Conservation (phyloP, 2,113 vertebrate genomes). For the Ochotona curzoniae region DNA sequence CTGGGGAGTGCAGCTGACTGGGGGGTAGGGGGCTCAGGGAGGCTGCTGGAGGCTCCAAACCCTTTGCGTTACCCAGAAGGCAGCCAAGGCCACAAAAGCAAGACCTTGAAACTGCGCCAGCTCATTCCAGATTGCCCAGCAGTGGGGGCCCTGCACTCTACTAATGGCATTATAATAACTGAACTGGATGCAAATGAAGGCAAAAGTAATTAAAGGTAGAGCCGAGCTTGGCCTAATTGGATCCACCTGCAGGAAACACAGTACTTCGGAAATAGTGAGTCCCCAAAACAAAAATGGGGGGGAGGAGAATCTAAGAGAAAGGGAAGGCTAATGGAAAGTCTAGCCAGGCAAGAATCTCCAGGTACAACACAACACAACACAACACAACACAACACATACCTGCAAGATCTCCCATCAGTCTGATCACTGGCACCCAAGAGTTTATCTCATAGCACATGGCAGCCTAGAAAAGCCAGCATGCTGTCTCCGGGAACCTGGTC, state of each 20-base stretch:
- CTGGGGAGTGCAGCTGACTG: neutral
- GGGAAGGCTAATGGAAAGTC: neutral
- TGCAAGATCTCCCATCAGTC: neutral
- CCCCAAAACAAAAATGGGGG: neutral
- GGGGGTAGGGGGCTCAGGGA: too few relatives aligned
- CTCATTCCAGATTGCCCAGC: neutral
- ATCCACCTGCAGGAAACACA: neutral
- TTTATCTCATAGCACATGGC: fast-evolving
- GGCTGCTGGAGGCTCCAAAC: neutral
- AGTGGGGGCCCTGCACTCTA: neutral
- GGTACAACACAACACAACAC: neutral
- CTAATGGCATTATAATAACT: neutral
- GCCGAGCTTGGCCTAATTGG: neutral
- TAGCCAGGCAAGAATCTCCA: neutral
- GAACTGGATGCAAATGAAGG: neutral
- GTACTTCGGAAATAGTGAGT: fast-evolving
- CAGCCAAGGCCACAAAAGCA: neutral
- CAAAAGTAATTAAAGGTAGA: constrained; percentile 29
- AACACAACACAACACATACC: fast-evolving
- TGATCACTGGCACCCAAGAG: neutral
- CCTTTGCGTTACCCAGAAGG: neutral
- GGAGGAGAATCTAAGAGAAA: neutral
- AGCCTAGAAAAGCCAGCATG: neutral
- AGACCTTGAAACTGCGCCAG: neutral
- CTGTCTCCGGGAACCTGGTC: neutral